Percentiles rank a stretch among this genome's conserved stretches.
These are phyloP conservation scores for Rhincodon typus DNA, from an alignment of 2,797 vertebrate species.

Conservation along the genomic window DNA sequence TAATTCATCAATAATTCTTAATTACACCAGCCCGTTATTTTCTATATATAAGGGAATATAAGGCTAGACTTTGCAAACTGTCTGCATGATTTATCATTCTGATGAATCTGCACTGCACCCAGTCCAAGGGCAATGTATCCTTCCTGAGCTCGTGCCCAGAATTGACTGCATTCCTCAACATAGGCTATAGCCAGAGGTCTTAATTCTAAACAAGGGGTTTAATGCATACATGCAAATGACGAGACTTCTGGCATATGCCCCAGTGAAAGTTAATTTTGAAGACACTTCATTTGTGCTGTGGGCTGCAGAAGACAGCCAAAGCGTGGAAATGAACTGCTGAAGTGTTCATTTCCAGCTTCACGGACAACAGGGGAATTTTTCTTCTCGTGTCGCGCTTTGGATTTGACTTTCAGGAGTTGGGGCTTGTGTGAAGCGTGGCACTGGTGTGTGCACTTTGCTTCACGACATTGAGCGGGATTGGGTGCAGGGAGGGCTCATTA, in stretches of 20 bases:
- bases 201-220: not conserved
- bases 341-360: not conserved
- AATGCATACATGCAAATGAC: not conserved
- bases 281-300: not conserved
- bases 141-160: not conserved
- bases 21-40: not conserved
- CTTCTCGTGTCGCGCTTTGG: not conserved
- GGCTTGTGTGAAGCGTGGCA: not conserved
- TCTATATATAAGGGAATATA: not conserved
- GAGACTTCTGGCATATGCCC: not conserved
- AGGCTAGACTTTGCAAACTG: not conserved
- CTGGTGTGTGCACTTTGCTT: not conserved
- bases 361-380: not conserved
- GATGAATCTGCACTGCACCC: not conserved
- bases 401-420: not conserved
- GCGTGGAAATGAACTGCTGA: not conserved
- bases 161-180: not conserved
- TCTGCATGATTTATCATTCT: not conserved
- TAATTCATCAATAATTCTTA: too few species aligned
- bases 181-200: not conserved
- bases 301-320: not conserved
- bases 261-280: not conserved
- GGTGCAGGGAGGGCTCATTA: not conserved
- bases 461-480: not conserved
- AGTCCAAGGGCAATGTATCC: not conserved